Conservation (phyloP, 2,113 vertebrate genomes). For the Colinus virginianus region DNA sequence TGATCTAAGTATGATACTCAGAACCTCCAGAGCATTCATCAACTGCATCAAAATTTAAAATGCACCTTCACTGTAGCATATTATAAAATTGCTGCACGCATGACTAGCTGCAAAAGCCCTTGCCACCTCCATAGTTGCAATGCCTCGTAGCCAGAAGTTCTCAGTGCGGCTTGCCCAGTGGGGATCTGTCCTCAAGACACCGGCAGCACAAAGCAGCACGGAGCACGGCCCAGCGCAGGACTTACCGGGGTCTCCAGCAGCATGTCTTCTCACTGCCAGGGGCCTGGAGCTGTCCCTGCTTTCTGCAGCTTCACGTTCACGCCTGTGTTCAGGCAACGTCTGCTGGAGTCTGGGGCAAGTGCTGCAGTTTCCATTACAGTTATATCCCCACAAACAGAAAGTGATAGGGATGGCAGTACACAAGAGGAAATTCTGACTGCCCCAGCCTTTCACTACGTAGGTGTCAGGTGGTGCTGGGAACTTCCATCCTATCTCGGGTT, state of each 20-base stretch:
- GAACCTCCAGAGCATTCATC: background rate
- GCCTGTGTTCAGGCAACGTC: accelerated
- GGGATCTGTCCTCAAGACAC: background rate
- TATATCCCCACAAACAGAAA: background rate
- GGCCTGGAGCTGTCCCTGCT: accelerated
- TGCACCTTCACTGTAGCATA: accelerated
- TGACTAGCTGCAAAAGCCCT: background rate
- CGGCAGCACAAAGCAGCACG: background rate
- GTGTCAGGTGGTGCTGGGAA: background rate
- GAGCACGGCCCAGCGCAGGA: accelerated
- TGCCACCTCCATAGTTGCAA: too few species aligned
- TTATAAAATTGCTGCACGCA: accelerated
- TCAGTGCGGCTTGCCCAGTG: accelerated
- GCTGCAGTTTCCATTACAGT: background rate
- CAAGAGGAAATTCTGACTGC: slow-evolving; percentile 39
- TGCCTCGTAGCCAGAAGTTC: background rate
- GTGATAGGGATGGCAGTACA: accelerated
- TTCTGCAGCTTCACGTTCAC: accelerated
- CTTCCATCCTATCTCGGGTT: background rate
- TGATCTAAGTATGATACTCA: background rate
- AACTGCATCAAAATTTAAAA: background rate
- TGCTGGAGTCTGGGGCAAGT: background rate
- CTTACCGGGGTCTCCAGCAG: slow-evolving; percentile 39
- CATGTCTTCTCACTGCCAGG: background rate
- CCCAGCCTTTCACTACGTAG: slow-evolving; percentile 5